Evolutionary conservation across 2,113 vertebrate genomes (phyloP), one percentile per base, ranked within the genome.

Genomic region (Siniperca chuatsi): DNA sequence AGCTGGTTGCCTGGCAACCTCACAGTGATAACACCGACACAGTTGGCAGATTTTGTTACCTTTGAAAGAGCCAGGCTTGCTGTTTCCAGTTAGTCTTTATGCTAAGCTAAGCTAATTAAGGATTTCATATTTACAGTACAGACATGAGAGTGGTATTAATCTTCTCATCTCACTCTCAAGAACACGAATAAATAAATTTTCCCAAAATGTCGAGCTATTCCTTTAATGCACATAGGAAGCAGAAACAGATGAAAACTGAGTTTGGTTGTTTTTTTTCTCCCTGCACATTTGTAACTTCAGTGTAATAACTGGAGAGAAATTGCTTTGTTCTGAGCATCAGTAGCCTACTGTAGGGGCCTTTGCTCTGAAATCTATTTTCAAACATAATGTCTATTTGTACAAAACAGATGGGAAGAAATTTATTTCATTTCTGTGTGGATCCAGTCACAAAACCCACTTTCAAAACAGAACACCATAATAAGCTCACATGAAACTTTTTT

Each of bases 391-490:
- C 44, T 44, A 40, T 67, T 68, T 52, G n/a, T 66, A 20, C 18
- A 61, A 71, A 74, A 52, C 42, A 67, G 37, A 71, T 62, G 44
- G 46, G 21, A 72, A 44, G 20, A 40, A 42, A 78, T 54, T 55
- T 3, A 7, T 54, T 58, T 61, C 20, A 20, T 76, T 72, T 55
- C 54, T 54, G 46, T 66, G 12, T 58, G 13, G 20, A 60, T 70
- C 42, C 21, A 42, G 4, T 75, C 37, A 33, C 15, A 25, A 58
- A 66, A 75, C 37, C 12, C 0, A 1, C 0, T 58, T 74, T 50
- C 37, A 11, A 48, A 54, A 33, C 29, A 52, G 1, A 60, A 10
- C 64, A 25, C 20, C 21, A 23, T 21, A 64, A 44, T 23, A 40
- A 65, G 1, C 29, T n/a, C 35, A 70, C 8, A 66, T 58, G 2